Evolutionary conservation across 2,888 invertebrate genomes (phyloP), one percentile per base, ranked within the genome.

Genomic region (Drosophila putrida): DNA sequence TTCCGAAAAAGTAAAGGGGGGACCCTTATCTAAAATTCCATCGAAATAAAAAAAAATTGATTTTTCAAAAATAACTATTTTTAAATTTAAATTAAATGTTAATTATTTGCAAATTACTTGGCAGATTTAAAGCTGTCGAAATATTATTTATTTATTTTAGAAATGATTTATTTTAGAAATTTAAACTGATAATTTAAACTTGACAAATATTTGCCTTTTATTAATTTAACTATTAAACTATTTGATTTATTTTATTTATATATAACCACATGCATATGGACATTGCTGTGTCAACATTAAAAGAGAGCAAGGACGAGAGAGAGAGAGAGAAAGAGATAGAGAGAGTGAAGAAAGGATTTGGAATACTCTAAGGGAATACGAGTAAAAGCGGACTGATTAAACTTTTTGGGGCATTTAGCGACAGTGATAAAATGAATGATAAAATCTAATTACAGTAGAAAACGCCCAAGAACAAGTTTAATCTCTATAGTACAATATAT

Each of bases 401-500:
- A 44, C 0, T 20, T 43, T 25, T 46, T 27, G 9, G 13, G 20
- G 51, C 20, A 44, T 50, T 44, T 50, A 54, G 75, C 69, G 49
- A 71, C 27, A 61, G 57, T 27, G 60, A 65, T 65, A 62, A 61
- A 36, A 58, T 61, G 35, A 63, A 33, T 62, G 62, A 62, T 55
- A 44, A 44, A 38, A 35, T 76, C 49, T 65, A 46, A 39, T 46
- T 58, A 65, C 61, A 43, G 38, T 36, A 36, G 65, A 76, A 58
- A 41, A 15, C 41, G 77, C 72, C 65, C 27, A 76, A 76, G 77
- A 66, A 10, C 27, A 58, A 36, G 10, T 38, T 41, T 0, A 20
- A 25, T 15, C 11, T 51, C 2, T 4, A n/a, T n/a, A n/a, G 0
- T 27, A n/a, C n/a, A n/a, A n/a, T n/a, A 13, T 27, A 27, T 27